Conservation (phyloP, 2,797 vertebrate genomes). For the Karalla daura region DNA sequence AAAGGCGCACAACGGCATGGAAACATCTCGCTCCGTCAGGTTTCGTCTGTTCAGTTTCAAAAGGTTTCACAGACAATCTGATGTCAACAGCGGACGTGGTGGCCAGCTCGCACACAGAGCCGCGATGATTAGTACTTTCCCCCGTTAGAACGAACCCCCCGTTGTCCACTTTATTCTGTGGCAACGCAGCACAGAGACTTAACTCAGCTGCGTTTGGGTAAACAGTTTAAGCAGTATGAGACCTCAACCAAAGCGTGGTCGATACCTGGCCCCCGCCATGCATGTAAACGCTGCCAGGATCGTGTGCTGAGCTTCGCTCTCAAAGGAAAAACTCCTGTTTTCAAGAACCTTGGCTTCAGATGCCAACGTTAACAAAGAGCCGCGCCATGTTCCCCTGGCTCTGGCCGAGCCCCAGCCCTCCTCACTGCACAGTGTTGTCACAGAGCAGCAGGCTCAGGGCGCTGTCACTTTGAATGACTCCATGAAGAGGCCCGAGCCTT, state of each 20-base stretch:
- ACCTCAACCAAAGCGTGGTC: slow-evolving; percentile 26
- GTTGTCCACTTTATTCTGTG: slow-evolving; percentile 41
- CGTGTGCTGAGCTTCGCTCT: slow-evolving; percentile 35
- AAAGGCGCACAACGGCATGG: neutral
- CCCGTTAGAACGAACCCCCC: slow-evolving; percentile 32
- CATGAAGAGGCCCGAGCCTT: slow-evolving; percentile 68
- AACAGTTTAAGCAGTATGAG: slow-evolving; percentile 39
- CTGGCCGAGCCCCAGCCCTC: slow-evolving; percentile 53
- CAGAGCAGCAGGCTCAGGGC: slow-evolving; percentile 50
- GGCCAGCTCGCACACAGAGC: slow-evolving; percentile 32
- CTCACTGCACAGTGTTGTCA: slow-evolving; percentile 47
- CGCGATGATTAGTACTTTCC: slow-evolving; percentile 38
- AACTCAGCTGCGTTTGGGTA: slow-evolving; percentile 28
- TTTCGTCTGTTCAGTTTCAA: slow-evolving; percentile 37
- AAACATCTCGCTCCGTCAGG: slow-evolving; percentile 28
- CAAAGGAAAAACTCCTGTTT: slow-evolving; percentile 51
- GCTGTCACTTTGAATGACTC: slow-evolving; percentile 82
- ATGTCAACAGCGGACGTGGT: slow-evolving; percentile 46
- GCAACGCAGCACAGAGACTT: slow-evolving; percentile 36
- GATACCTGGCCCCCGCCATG: slow-evolving; percentile 42
- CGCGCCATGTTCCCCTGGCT: slow-evolving; percentile 43
- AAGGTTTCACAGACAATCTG: slow-evolving; percentile 17
- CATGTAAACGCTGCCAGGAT: slow-evolving; percentile 24
- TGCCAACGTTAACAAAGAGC: slow-evolving; percentile 76
- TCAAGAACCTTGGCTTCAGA: slow-evolving; percentile 34